These are phyloP conservation scores for Isichthys henryi DNA, from an alignment of 2,113 vertebrate species.

Conservation along the genomic window DNA sequence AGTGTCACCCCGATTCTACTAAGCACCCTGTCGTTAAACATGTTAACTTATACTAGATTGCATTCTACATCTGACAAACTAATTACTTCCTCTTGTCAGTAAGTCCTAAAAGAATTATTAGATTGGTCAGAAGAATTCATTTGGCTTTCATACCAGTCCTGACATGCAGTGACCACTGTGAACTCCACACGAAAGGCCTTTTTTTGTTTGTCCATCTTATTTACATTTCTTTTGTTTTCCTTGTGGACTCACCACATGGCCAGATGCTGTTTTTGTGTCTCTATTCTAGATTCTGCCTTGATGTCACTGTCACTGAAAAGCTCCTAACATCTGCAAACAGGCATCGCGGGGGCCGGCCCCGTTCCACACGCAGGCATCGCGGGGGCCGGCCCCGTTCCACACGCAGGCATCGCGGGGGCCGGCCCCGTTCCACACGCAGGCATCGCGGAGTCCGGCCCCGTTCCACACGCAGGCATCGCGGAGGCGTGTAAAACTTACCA, in stretches of 20 bases:
- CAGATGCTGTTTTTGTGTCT: neutral
- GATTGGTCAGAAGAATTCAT: neutral
- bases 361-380: neutral
- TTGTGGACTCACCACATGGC: neutral
- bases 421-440: neutral
- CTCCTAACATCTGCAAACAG: too few relatives aligned
- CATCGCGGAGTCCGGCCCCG: neutral
- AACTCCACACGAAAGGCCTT: neutral
- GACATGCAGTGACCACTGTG: neutral
- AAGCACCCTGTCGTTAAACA: neutral
- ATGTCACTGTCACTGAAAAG: too few relatives aligned
- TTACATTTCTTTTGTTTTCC: neutral
- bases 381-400: too few relatives aligned
- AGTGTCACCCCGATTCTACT: neutral
- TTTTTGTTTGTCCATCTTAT: neutral
- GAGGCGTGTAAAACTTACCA: constrained; percentile 62
- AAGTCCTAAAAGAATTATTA: neutral
- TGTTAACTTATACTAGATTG: neutral
- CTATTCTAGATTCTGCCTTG: too few relatives aligned
- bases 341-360: neutral
- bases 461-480: neutral
- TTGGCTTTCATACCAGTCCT: neutral
- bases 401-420: neutral
- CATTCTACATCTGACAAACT: neutral
- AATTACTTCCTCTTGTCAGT: neutral